Evolutionary conservation across 2,888 invertebrate species (phyloP).

Genomic region (Netelia melanura): DNA sequence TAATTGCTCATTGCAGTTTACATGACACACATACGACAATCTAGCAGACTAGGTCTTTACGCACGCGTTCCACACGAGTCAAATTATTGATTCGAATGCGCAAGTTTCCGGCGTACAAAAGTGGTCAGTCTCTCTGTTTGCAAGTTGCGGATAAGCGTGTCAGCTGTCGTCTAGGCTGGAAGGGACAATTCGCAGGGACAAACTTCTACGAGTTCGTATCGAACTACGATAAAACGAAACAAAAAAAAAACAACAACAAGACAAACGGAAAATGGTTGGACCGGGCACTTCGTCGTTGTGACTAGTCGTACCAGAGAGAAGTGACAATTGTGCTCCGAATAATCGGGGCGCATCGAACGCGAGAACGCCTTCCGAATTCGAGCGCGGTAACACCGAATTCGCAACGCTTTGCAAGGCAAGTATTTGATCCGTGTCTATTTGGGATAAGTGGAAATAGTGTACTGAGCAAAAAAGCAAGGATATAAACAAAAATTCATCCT

Average conservation of each 20-base stretch:
- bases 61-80: slow-evolving; percentile 77
- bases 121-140: slow-evolving; percentile 31
- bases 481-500: slow-evolving; percentile 1
- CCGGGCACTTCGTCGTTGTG: slow-evolving; percentile 77
- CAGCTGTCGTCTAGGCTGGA: slow-evolving; percentile 44
- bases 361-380: slow-evolving; percentile 78
- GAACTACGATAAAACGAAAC: not conserved
- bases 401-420: slow-evolving; percentile 83
- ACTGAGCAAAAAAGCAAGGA: not conserved
- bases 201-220: not conserved
- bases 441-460: not conserved
- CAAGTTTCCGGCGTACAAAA: slow-evolving; percentile 72
- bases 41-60: slow-evolving; percentile 68
- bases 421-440: slow-evolving; percentile 24
- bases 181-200: not conserved
- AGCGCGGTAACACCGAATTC: slow-evolving; percentile 83
- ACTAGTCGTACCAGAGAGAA: slow-evolving; percentile 78
- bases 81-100: slow-evolving; percentile 83
- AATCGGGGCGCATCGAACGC: slow-evolving; percentile 71
- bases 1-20: slow-evolving; percentile 28
- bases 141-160: slow-evolving; percentile 68
- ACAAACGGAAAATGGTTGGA: slow-evolving; percentile 73
- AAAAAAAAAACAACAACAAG: not conserved
- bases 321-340: slow-evolving; percentile 71
- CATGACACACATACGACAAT: slow-evolving; percentile 41